Evolutionary conservation across 2,797 vertebrate genomes (phyloP), one percentile per base, ranked within the genome.

Genomic region (Danio tinwini): DNA sequence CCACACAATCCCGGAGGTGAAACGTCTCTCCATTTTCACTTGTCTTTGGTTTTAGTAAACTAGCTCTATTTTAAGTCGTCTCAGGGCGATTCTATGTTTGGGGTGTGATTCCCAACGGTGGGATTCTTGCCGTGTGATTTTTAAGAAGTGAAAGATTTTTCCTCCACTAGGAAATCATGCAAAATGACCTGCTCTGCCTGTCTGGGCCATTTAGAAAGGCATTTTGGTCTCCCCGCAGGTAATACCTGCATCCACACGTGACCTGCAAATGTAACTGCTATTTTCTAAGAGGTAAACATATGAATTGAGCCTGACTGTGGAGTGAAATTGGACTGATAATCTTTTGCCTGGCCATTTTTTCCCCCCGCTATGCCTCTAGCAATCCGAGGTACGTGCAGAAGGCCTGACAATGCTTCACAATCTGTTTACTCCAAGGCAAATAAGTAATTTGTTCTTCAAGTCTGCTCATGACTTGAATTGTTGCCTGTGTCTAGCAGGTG

Each of bases 291-390:
- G 69, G 69, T 64, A 78, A 70, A 78, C 45, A 70, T 70, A 37
- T 45, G 49, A 80, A 73, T 80, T 47, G 68, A 80, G 70, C 63
- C 83, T 62, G 80, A 56, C 39, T 76, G 65, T 76, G 62, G 5
- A 63, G 59, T 64, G 55, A 78, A 84, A 82, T 76, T 73, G 72
- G 21, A 80, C 74, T 82, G 78, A 80, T 74, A 70, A 75, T 79
- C 49, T 72, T 79, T 53, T 62, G 13, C 49, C 10, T 3, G 47
- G 19, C 39, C 8, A 40, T 47, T 64, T 55, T 45, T 42, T 17
- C 50, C 42, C 3, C 42, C 17, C n/a, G 50, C 75, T 71, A 39
- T 62, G 52, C 70, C n/a, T 59, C 69, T 19, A 40, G 75, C 61
- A 45, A 68, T 81, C 47, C 19, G 19, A 63, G 16, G 47, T 55